phyloP scores from a whole-genome alignment of 1,140 invertebrate genomes.

The Meloidogyne floridensis region DNA sequence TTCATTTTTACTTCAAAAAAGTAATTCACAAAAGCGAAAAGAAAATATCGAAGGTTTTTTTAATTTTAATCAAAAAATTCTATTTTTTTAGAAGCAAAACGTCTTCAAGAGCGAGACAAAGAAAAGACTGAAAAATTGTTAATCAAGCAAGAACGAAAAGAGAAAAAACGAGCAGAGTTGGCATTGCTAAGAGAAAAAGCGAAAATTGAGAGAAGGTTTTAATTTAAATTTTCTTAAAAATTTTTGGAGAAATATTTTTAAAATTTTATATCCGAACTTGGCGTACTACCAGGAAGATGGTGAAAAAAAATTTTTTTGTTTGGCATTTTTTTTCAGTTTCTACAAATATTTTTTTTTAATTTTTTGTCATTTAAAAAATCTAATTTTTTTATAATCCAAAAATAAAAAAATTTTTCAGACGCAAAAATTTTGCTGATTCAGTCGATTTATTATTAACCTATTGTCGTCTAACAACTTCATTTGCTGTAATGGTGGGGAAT shows the following conservation, averaged over 20 bases:
- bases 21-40: background rate
- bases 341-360: too few species aligned
- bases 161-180: constrained; percentile 15
- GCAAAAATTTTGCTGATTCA: constrained; percentile 27
- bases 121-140: constrained; percentile 22
- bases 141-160: constrained; percentile 16
- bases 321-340: too few species aligned
- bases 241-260: too few species aligned
- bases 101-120: background rate
- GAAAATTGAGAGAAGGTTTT: constrained; percentile 21
- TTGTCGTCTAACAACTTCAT: constrained; percentile 42
- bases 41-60: constrained; percentile 2
- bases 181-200: constrained; percentile 10
- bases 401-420: background rate
- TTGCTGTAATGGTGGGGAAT: constrained; percentile 55
- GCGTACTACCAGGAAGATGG: too few species aligned
- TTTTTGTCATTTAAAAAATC: too few species aligned
- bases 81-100: too few species aligned
- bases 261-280: too few species aligned
- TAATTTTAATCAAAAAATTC: constrained; percentile 1
- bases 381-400: too few species aligned
- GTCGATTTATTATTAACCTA: constrained; percentile 26
- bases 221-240: background rate
- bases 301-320: too few species aligned
- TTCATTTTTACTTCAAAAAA: background rate